Conservation (phyloP, 1,140 invertebrate species). For the Eubasilissa regina region DNA sequence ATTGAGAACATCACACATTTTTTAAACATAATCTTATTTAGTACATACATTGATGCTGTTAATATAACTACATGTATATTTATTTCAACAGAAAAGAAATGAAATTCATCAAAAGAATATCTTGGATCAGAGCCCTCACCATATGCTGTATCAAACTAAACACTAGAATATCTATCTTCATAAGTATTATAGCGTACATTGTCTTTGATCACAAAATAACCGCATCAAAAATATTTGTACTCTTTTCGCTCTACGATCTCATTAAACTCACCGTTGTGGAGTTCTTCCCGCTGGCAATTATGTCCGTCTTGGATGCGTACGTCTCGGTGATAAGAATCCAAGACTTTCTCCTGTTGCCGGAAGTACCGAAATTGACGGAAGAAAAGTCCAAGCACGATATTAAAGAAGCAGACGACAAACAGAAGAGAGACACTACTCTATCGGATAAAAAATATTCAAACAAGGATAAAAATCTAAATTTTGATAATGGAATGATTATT, state of each 20-base stretch:
- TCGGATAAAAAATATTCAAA: conserved; percentile 18
- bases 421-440: background rate
- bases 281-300: conserved; percentile 80
- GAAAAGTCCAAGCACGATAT: background rate
- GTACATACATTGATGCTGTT: background rate
- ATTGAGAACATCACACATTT: no score
- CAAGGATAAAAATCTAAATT: conserved; percentile 19
- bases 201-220: conserved; percentile 78
- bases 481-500: conserved; percentile 16
- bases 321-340: conserved; percentile 81
- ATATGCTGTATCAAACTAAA: conserved; percentile 79
- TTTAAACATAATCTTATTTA: background rate
- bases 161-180: conserved; percentile 84
- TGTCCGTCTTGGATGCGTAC: conserved; percentile 72
- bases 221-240: conserved; percentile 84
- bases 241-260: conserved; percentile 83
- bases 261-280: conserved; percentile 82
- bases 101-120: conserved; percentile 78
- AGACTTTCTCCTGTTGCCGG: conserved; percentile 76
- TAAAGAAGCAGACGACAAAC: conserved; percentile 7
- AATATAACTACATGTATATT: conserved; percentile 37
- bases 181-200: conserved; percentile 85
- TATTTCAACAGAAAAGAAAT: conserved; percentile 75
- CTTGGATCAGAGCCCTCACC: conserved; percentile 79
- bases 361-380: conserved; percentile 63